Evolutionary conservation across 2,888 invertebrate genomes (phyloP).

Genomic region (Elgonia sp.): DNA sequence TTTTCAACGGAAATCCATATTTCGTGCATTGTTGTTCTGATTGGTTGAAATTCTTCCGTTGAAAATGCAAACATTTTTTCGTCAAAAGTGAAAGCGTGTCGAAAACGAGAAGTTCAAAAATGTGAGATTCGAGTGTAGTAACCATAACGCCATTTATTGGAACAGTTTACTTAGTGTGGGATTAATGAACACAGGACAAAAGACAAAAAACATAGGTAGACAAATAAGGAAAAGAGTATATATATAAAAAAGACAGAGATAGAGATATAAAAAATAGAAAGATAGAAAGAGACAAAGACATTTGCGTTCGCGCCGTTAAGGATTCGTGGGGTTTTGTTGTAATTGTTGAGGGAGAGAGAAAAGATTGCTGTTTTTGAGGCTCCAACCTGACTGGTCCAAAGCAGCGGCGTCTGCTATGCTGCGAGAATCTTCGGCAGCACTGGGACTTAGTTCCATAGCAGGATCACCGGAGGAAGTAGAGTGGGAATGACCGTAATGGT

Average conservation of each 20-base stretch:
- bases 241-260: slow-evolving; percentile 37
- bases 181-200: slow-evolving; percentile 50
- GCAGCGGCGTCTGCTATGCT: slow-evolving; percentile 87
- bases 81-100: too few relatives aligned
- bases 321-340: slow-evolving; percentile 75
- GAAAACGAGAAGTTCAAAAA: too few relatives aligned
- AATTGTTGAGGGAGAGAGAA: slow-evolving; percentile 87
- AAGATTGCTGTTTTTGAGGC: slow-evolving; percentile 88
- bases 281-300: slow-evolving; percentile 66
- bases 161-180: slow-evolving; percentile 36
- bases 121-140: too few relatives aligned
- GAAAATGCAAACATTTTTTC: too few relatives aligned
- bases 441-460: slow-evolving; percentile 87
- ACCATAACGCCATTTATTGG: neutral
- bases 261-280: slow-evolving; percentile 47
- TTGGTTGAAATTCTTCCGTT: too few relatives aligned
- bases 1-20: too few relatives aligned
- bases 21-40: too few relatives aligned
- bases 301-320: slow-evolving; percentile 66
- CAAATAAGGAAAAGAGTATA: slow-evolving; percentile 35
- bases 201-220: slow-evolving; percentile 38
- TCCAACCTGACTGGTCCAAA: slow-evolving; percentile 88
- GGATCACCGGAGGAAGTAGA: slow-evolving; percentile 87
- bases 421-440: slow-evolving; percentile 87
- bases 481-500: slow-evolving; percentile 98